phyloP scores from a whole-genome alignment of 2,113 vertebrate genomes.

The Abramis brama region DNA sequence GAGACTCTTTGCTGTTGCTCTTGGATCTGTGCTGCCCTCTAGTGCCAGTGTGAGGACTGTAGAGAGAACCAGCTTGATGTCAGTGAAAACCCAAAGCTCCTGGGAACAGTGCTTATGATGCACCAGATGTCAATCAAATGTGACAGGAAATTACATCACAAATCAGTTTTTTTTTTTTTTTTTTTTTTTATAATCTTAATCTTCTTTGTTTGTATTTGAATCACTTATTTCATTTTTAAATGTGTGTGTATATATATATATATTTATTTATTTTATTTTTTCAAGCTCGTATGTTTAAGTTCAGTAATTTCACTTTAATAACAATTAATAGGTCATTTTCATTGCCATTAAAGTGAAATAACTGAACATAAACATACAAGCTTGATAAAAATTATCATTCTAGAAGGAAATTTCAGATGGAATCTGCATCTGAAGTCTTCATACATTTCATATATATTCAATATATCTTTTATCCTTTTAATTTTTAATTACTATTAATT shows the following conservation, averaged over 20 bases:
- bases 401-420: too few species aligned
- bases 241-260: too few species aligned
- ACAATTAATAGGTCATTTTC: too few species aligned
- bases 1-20: conserved; percentile 14
- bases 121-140: background rate
- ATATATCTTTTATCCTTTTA: background rate
- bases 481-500: background rate
- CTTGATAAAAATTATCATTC: too few species aligned
- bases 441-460: too few species aligned
- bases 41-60: conserved; percentile 71
- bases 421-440: too few species aligned
- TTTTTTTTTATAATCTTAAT: background rate
- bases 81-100: background rate
- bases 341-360: too few species aligned
- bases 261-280: too few species aligned
- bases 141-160: background rate
- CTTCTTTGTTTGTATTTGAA: background rate
- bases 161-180: too few species aligned
- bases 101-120: background rate
- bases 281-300: too few species aligned
- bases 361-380: too few species aligned
- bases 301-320: too few species aligned
- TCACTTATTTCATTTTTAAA: background rate
- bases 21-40: conserved; percentile 88
- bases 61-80: background rate